Percentiles rank a stretch among this genome's conserved stretches.
phyloP scores from a whole-genome alignment of 2,113 vertebrate genomes.

The Oreochromis tanganicae region DNA sequence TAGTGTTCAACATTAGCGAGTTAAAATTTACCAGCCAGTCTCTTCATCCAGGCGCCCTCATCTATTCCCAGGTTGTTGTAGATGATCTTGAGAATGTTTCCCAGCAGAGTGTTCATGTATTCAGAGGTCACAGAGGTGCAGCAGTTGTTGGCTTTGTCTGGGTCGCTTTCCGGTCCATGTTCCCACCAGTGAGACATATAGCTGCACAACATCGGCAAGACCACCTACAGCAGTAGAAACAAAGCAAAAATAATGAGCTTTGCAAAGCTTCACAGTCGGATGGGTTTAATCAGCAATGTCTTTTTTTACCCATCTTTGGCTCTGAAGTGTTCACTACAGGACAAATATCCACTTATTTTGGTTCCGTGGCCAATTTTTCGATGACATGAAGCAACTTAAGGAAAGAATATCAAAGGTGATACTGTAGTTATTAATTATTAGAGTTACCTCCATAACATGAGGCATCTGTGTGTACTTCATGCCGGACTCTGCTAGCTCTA shows the following conservation, averaged over 20 bases:
- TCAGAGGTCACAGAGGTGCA: conserved; percentile 88
- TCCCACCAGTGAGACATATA: conserved; percentile 99
- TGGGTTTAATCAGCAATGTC: background rate
- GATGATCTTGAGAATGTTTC: conserved; percentile 95
- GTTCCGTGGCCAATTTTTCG: background rate
- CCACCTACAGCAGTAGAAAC: conserved; percentile 60
- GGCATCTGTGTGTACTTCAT: conserved; percentile 94
- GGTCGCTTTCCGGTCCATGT: conserved; percentile 83
- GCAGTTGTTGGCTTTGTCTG: conserved; percentile 74
- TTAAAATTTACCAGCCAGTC: conserved; percentile 81
- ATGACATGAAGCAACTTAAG: background rate
- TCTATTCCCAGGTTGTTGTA: conserved; percentile 96
- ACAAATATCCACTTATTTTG: background rate
- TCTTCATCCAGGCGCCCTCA: conserved; percentile 97
- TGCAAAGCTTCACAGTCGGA: background rate
- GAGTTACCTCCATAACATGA: conserved; percentile 84
- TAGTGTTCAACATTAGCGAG: background rate
- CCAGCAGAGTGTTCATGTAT: conserved; percentile 92
- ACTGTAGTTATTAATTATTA: background rate
- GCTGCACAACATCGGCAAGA: conserved; percentile 91
- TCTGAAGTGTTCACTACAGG: background rate
- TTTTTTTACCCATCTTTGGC: background rate
- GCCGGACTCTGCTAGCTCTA: conserved; percentile 88
- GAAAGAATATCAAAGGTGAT: background rate
- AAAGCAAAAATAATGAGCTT: background rate